Evolutionary conservation across 2,797 vertebrate species (phyloP), one percentile per base, ranked within the genome.

Genomic region (Antrozous pallidus): DNA sequence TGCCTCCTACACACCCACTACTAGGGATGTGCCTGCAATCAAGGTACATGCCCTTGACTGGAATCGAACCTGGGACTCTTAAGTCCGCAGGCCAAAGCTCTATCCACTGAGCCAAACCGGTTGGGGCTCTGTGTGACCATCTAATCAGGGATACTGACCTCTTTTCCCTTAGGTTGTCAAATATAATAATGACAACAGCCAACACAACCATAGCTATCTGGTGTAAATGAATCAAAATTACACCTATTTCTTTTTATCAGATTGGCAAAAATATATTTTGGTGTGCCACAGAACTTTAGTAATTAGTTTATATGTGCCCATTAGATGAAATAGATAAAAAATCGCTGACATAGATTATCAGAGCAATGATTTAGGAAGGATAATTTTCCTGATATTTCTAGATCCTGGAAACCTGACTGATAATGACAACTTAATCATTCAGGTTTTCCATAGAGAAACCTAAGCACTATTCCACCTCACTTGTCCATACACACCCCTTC

Each of bases 301-400:
- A 77, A 77, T 9, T 77, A 36, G 49, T 54, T 77, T 36, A 36
- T 36, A 22, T 26, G 49, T 77, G n/a, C 22, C 22, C 49, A 36
- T 77, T 3, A 77, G 74, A 54, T 36, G 20, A 26, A 77, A 54
- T 54, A 26, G 20, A 11, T 77, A 14, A 49, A 54, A 77, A 77
- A 26, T 36, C 7, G 1, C 49, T 77, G 13, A 6, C 31, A 67
- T 17, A 69, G 31, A 67, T 56, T 67, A 8, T 40, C 33, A 69
- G 17, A 83, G 14, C 69, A 38, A 65, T 40, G 51, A 56, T n/a
- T 86, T 84, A 65, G 54, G 45, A 88, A 58, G 28, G n/a, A 63
- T 12, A n/a, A n/a, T 81, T 94, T 93, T 94, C n/a, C 69, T 61
- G 8, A 74, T 70, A 36, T 73, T 93, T 95, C 47, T 77, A 45